Evolutionary conservation across 2,888 invertebrate species (phyloP).

Genomic region (Hemicrepidius hirtus): DNA sequence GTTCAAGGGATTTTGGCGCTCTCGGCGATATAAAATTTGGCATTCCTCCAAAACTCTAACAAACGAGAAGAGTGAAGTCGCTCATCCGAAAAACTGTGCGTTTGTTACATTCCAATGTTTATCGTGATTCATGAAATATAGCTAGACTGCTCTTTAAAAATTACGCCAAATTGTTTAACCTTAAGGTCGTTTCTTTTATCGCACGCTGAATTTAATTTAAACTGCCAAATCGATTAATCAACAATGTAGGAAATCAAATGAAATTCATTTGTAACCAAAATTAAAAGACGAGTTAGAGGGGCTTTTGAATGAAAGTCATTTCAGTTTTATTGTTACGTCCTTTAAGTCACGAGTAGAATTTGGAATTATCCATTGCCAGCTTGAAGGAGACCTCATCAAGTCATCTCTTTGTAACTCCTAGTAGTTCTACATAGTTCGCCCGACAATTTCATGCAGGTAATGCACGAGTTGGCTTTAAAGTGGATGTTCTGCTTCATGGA

Average conservation of each 20-base stretch:
- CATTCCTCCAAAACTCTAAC: constrained; percentile 44
- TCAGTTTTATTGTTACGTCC: constrained; percentile 19
- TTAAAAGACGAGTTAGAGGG: constrained; percentile 15
- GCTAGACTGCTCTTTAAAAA: background rate
- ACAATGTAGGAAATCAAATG: background rate
- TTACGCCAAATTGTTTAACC: background rate
- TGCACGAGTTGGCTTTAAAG: constrained; percentile 30
- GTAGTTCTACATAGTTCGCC: constrained; percentile 19
- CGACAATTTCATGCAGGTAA: constrained; percentile 34
- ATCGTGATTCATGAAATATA: constrained; percentile 33
- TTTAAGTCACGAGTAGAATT: constrained; percentile 27
- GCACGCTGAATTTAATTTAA: background rate
- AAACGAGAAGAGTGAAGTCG: constrained; percentile 41
- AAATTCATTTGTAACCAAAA: constrained; percentile 20
- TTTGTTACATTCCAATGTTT: constrained; percentile 39
- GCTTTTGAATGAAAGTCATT: constrained; percentile 18
- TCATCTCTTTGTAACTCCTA: constrained; percentile 25
- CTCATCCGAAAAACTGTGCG: constrained; percentile 39
- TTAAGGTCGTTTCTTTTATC: background rate
- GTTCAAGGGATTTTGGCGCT: constrained; percentile 48
- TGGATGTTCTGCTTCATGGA: constrained; percentile 12
- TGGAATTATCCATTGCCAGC: constrained; percentile 19
- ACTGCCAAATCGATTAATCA: constrained; percentile 14
- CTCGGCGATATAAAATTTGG: constrained; percentile 48
- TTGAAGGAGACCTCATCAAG: constrained; percentile 28